Percentiles rank a stretch among this genome's conserved stretches.
Conservation (phyloP, 2,113 vertebrate genomes). For the Piaya cayana region DNA sequence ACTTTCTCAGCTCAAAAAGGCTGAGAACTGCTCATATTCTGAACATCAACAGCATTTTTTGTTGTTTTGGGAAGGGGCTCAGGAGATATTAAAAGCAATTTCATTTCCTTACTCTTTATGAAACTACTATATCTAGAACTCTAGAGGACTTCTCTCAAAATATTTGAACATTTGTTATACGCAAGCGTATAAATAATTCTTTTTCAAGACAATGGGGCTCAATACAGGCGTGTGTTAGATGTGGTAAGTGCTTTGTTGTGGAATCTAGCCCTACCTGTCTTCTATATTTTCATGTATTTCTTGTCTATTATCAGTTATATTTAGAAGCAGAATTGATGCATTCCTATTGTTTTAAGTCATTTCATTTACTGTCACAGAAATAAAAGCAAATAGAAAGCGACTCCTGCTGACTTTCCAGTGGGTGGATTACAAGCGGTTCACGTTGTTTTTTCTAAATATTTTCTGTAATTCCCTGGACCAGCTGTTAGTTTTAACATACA, state of each 20-base stretch:
- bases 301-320: not conserved
- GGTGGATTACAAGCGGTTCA: not conserved
- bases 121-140: not conserved
- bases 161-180: not conserved
- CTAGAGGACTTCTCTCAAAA: not conserved
- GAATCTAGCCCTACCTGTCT: not conserved
- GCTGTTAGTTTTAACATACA: not conserved
- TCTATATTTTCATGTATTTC: not conserved
- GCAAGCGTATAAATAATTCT: not conserved
- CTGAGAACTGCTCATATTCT: not conserved
- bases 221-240: fast-evolving
- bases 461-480: not conserved
- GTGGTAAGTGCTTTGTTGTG: not conserved
- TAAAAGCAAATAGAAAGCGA: not conserved
- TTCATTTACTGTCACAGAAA: not conserved
- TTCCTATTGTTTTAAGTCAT: not conserved
- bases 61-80: not conserved
- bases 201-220: not conserved
- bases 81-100: not conserved
- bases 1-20: not conserved
- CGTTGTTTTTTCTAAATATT: not conserved
- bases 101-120: not conserved
- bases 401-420: slow-evolving; percentile 1
- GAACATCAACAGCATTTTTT: not conserved
- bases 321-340: not conserved